Evolutionary conservation across 2,113 vertebrate species (phyloP), one percentile per base, ranked within the genome.

Genomic region (Rhodinocichla rosea): DNA sequence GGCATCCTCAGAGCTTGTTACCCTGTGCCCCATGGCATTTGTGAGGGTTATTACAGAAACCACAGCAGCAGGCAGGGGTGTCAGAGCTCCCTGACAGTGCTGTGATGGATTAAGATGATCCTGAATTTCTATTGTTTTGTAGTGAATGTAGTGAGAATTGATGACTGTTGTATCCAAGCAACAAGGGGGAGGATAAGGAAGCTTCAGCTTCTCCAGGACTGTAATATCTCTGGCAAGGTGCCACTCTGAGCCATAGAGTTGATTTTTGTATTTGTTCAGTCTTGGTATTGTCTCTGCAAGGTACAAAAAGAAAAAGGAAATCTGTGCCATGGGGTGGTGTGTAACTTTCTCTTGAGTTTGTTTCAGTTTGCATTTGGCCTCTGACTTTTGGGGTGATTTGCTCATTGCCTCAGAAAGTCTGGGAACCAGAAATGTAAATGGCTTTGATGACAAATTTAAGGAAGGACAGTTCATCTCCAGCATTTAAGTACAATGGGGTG

Each of bases 61-160:
- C 20, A 24, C 53, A 64, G 83, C 14, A 8, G 73, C 8, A 42
- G 79, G 75, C 79, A 83, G 89, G 74, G 62, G 68, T 82, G 67
- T 50, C 42, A 93, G 80, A 71, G 86, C 19, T 89, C 50, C 78
- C 64, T 97, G 97, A 90, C 95, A 96, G 68, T 15, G 83, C 83
- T 5, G 20, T 98, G 97, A 97, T 97, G 95, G 97, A 97, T 98
- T 87, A 39, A 94, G 86, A 94, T 6, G 65, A 96, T 97, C 90
- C 85, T 60, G 64, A 95, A 95, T 97, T 96, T 94, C 92, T 91
- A 87, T 96, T 93, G 94, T 94, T 96, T 92, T 75, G 78, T 80
- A 30, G 42, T 84, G 86, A 79, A 91, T 71, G 79, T 77, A 71
- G 84, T 94, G 94, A 96, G 94, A 93, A 84, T 89, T 75, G 96